Conservation (phyloP, 2,888 invertebrate species). For the Drosophila subquinaria region DNA sequence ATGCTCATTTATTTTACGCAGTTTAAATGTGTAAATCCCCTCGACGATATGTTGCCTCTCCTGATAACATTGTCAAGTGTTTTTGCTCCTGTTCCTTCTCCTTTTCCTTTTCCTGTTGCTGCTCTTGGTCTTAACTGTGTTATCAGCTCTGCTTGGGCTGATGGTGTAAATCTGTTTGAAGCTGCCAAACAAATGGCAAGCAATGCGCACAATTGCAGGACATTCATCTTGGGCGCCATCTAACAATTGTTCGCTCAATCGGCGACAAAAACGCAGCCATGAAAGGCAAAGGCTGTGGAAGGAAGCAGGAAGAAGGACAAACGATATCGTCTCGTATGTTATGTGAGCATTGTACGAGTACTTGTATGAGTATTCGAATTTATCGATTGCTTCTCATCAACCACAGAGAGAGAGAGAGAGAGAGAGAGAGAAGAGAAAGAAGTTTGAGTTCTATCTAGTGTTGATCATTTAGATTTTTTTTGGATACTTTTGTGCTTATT, state of each 20-base stretch:
- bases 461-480: neutral
- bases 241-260: slow-evolving; percentile 74
- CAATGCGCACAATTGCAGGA: slow-evolving; percentile 77
- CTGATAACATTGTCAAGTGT: slow-evolving; percentile 32
- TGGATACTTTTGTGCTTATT: neutral
- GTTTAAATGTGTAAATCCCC: neutral
- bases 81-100: neutral
- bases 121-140: slow-evolving; percentile 12
- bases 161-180: slow-evolving; percentile 56
- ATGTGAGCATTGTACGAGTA: slow-evolving; percentile 25
- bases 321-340: slow-evolving; percentile 21
- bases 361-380: slow-evolving; percentile 32
- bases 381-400: slow-evolving; percentile 76
- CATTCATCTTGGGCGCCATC: slow-evolving; percentile 70
- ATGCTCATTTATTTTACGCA: neutral
- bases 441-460: neutral
- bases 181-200: slow-evolving; percentile 67
- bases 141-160: slow-evolving; percentile 21
- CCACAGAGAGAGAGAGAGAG: slow-evolving; percentile 9
- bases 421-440: neutral
- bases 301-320: slow-evolving; percentile 5
- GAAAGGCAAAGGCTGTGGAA: slow-evolving; percentile 12
- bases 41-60: slow-evolving; percentile 22
- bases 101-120: neutral
- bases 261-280: slow-evolving; percentile 65